phyloP scores from a whole-genome alignment of 2,888 invertebrate genomes.

The Cosmia trapezina region DNA sequence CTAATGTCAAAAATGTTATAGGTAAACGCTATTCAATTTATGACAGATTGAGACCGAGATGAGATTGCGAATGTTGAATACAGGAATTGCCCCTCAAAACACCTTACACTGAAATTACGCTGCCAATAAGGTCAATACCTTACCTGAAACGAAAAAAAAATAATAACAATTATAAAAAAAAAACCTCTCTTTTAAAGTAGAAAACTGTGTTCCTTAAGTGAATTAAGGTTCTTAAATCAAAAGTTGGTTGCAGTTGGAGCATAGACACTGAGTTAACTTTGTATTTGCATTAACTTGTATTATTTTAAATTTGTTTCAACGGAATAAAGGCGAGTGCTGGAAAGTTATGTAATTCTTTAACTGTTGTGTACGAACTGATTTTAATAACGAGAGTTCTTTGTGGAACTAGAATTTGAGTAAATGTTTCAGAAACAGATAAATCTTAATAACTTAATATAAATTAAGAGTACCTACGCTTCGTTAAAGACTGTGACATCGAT shows the following conservation, averaged over 20 bases:
- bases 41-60: too few relatives aligned
- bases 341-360: conserved; percentile 27
- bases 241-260: conserved; percentile 54
- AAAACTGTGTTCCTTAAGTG: conserved; percentile 46
- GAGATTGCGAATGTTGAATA: too few relatives aligned
- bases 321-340: conserved; percentile 5
- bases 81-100: too few relatives aligned
- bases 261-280: conserved; percentile 33
- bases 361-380: conserved; percentile 27
- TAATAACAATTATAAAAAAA: conserved; percentile 2
- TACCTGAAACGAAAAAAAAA: neutral
- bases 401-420: neutral
- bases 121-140: neutral
- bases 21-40: too few relatives aligned
- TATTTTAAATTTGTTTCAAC: conserved; percentile 44
- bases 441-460: too few relatives aligned
- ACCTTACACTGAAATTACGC: neutral
- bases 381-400: conserved; percentile 7
- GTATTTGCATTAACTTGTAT: conserved; percentile 57
- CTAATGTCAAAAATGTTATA: too few relatives aligned
- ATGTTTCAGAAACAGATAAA: neutral
- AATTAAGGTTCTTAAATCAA: conserved; percentile 61
- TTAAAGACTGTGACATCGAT: too few relatives aligned
- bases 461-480: too few relatives aligned
- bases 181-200: conserved; percentile 45